Conservation (phyloP, 2,113 vertebrate species). For the Elgaria multicarinata region DNA sequence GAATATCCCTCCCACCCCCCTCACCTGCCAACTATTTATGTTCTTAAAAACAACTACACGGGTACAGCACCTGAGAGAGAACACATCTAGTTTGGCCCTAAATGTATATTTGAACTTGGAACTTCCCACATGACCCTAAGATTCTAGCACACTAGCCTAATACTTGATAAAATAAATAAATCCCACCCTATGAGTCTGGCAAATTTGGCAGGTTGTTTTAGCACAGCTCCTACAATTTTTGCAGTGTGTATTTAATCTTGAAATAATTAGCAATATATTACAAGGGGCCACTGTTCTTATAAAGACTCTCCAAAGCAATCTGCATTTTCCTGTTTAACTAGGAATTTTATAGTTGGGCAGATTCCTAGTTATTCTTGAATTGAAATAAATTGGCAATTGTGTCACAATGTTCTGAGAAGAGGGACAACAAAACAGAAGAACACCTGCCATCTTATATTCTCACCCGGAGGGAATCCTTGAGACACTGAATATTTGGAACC, state of each 20-base stretch:
- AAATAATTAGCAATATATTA: background rate
- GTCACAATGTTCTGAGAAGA: constrained; percentile 1
- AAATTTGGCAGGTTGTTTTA: background rate
- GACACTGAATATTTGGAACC: constrained; percentile 44
- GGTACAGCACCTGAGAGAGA: background rate
- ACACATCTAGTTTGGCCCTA: background rate
- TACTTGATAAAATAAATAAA: background rate
- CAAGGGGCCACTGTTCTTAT: background rate
- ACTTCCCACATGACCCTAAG: background rate
- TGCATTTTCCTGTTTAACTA: background rate
- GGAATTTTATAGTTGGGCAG: constrained; percentile 45
- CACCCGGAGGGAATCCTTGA: constrained; percentile 61
- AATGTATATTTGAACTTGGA: background rate
- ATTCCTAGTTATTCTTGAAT: constrained; percentile 42
- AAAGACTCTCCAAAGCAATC: constrained; percentile 1
- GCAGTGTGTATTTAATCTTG: background rate
- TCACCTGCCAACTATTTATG: background rate
- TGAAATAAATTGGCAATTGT: constrained; percentile 30
- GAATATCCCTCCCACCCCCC: no score
- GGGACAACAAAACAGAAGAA: constrained; percentile 59
- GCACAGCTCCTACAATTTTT: background rate
- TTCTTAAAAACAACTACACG: background rate
- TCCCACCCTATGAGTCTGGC: background rate
- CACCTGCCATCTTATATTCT: constrained; percentile 65
- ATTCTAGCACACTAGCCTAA: background rate